Evolutionary conservation across 2,888 invertebrate genomes (phyloP), one percentile per base, ranked within the genome.

Genomic region (Merodon equestris): DNA sequence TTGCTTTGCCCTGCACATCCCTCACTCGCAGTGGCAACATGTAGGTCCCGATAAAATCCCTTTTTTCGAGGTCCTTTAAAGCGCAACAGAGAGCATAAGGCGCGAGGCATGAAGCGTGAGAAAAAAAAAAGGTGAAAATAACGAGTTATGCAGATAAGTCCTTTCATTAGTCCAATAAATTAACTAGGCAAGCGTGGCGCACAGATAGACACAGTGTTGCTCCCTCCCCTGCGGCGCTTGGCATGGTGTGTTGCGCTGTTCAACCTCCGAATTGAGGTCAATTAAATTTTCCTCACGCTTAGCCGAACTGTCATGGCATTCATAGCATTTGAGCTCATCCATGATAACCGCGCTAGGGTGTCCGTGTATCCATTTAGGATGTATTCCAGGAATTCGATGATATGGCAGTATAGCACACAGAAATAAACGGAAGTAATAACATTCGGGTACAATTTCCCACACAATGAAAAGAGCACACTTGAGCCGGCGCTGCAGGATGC

Each of bases 81-180:
- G 27, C 27, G 27, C 27, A 27, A 27, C 7, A 27, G 3, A 4
- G 27, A 7, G 27, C 7, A 7, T 27, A 4, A 2, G 27, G 27
- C 27, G 3, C 7, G 27, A 57, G 54, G 44, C 27, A 5, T 3
- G 12, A 42, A 51, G 19, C 44, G 13, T 10, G 13, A 45, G 50
- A 19, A 61, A 38, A 54, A 34, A 53, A 13, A 7, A 40, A 40
- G 9, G 2, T 1, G n/a, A 10, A 40, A n/a, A 40, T 40, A 40
- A 18, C 19, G 27, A 4, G 48, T 42, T 64, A 54, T 50, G 47
- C 50, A 71, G 66, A 72, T 72, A 77, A 77, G 61, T 72, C 54
- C 51, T 58, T 71, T 64, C 64, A 64, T 72, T 64, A 72, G 27
- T 58, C 48, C 72, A 72, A 77, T 72, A 67, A 77, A 77, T 72